Conservation (phyloP, 2,797 vertebrate species). For the Bothrops alternatus region DNA sequence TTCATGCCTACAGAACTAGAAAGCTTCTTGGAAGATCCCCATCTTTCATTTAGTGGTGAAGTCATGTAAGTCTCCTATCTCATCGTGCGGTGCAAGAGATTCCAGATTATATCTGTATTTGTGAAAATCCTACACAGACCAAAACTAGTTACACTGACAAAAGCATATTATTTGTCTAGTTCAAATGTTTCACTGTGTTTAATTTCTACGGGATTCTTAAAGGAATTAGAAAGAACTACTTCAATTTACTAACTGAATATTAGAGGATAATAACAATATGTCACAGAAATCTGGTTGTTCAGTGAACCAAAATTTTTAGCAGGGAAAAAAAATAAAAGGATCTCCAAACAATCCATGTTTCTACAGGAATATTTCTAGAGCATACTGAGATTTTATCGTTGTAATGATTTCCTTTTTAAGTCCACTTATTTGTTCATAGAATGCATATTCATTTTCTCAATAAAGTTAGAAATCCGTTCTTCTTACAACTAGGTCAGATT, state of each 20-base stretch:
- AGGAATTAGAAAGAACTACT: not conserved
- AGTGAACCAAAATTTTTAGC: not conserved
- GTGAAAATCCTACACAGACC: not conserved
- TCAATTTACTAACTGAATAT: not conserved
- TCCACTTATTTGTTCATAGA: no score
- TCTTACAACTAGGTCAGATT: not conserved
- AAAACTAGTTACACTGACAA: not conserved
- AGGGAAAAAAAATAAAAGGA: not conserved
- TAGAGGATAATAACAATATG: not conserved
- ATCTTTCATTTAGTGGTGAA: not conserved
- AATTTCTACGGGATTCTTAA: not conserved
- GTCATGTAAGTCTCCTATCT: not conserved
- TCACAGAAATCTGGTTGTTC: not conserved
- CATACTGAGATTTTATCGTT: no score
- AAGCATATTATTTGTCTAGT: not conserved
- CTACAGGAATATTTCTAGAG: not conserved
- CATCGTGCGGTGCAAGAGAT: rapidly evolving
- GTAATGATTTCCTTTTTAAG: no score
- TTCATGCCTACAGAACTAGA: not conserved
- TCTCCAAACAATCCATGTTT: not conserved
- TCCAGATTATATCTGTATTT: not conserved
- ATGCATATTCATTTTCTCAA: not conserved
- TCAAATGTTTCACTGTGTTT: not conserved
- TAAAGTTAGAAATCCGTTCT: not conserved
- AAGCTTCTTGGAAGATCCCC: not conserved